Base-by-base conservation (phyloP, 1,140 invertebrate species). In the Caenorhabditis remanei region DNA sequence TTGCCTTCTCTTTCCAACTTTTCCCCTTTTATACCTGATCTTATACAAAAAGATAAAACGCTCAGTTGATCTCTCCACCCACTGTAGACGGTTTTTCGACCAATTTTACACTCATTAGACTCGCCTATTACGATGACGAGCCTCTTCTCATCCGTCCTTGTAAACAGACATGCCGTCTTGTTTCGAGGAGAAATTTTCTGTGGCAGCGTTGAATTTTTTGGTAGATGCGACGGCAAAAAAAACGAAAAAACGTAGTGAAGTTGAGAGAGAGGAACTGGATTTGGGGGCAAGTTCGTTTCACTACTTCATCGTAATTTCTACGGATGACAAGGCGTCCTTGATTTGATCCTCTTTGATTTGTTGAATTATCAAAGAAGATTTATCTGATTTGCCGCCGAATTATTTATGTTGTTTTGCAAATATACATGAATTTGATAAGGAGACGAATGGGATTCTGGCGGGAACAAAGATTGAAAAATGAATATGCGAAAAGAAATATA, bases 291-390 rank as follows among this genome's bases (percentile, higher is more conserved):
- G 71, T 79, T 79, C 71, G 46, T n/a, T 24, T 46, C 40, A 6
- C n/a, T 61, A 24, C n/a, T 61, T 61, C n/a, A n/a, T 50, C 43
- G 13, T 50, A 14, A 79, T 32, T 32, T 32, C 32, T 32, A 32
- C 32, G 32, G 14, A 32, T 32, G 24, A 13, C 46, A 53, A 40
- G 71, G 21, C 71, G 71, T 79, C 71, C 71, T 79, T 79, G 71
- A 79, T 48, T 48, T 79, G 71, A 79, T 79, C 71, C 71, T 53
- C 71, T 79, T 79, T 24, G 71, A 43, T 46, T 63, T 24, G 24
- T 11, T 19, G 41, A n/a, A 48, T 46, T 46, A 75, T 75, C 41
- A 19, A 75, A n/a, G n/a, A 6, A 6, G 9, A 63, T 32, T 79
- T 79, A 5, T n/a, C 13, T 50, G 46, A 53, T 79, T 50, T 21